Evolutionary conservation across 1,140 invertebrate genomes (phyloP), one percentile per base, ranked within the genome.

Genomic region (Cyrtorhinus lividipennis): DNA sequence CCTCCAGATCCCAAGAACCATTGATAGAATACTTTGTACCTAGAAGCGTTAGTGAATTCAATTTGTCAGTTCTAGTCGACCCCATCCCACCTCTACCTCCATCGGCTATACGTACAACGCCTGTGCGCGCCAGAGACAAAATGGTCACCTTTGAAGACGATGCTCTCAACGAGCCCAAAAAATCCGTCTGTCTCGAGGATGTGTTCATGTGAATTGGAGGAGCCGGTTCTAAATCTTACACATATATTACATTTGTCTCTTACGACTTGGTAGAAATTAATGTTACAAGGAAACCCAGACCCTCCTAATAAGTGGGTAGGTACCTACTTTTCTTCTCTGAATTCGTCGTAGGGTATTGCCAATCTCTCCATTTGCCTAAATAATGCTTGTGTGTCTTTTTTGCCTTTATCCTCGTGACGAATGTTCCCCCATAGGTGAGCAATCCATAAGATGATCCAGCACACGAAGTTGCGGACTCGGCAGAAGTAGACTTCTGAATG

Each of bases 141-240:
- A 86, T 87, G 81, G 86, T 88, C 15, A 89, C 87, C 1, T 89
- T 89, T 67, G 85, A 88, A 68, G 87, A 89, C 68, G 85, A 88
- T 66, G 74, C 15, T 69, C 69, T 61, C 68, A 69, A 44, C 61
- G 74, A 15, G 73, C 74, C 73, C 2, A 73, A 75, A 64, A 72
- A 71, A 44, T 38, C 71, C 0, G 62, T 71, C 5, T 69, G 67
- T 5, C 61, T 75, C 22, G 78, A 78, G 24, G 81, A 82, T 66
- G 78, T 83, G 59, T 83, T 83, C 67, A 83, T 83, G 81, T 83
- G 79, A 83, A 38, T 38, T 15, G 15, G 30, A 15, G 15, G n/a
- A n/a, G n/a, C n/a, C n/a, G n/a, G n/a, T n/a, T n/a, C n/a, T 38
- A 38, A 38, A 38, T 38, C 30, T 38, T 38, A n/a, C 30, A 15